Evolutionary conservation across 2,797 vertebrate species (phyloP), one percentile per base, ranked within the genome.

Genomic region (Cheirogaleus major): DNA sequence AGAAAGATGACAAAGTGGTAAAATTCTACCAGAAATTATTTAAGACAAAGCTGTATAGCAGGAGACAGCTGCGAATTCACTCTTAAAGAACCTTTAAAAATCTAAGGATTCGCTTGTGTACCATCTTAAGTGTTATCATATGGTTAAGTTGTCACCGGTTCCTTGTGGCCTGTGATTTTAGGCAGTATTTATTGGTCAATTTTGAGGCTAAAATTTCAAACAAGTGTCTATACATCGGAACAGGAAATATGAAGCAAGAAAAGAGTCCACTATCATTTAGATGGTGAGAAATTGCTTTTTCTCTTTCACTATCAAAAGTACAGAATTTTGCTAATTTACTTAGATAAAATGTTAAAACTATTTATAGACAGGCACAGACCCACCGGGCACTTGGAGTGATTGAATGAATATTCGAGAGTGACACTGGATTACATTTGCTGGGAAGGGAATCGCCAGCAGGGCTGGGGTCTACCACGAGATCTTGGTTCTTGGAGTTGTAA

Each of bases 151-250:
- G 48, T 93, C 38, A 4, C 80, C 67, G 38, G 30, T 57, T 93
- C 93, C 65, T 88, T 13, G 0, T 14, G 10, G 50, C 35, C 84
- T 79, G 5, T 65, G 61, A 92, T 88, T 35, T 92, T 76, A 92
- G 30, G 61, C 61, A 89, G 10, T 89, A 84, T 81, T 85, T 78
- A 50, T 75, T 30, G 43, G 75, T 76, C 69, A 89, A 63, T 87
- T 52, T 93, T 65, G 89, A 67, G 35, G 79, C 48, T 94, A 90
- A 88, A 75, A 79, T 96, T 91, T 92, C 84, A 90, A 93, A 75
- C 52, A 79, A 69, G 23, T 14, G 50, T 79, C 50, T 91, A 3
- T 25, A 43, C 38, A 87, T 82, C 63, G n/a, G 69, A 91, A 73
- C 48, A 72, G 83, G 59, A 89, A 70, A 22, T 76, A 52, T 10